These are phyloP conservation scores for Myrmophylax atrothorax DNA, from an alignment of 2,113 vertebrate genomes.

Conservation along the genomic window DNA sequence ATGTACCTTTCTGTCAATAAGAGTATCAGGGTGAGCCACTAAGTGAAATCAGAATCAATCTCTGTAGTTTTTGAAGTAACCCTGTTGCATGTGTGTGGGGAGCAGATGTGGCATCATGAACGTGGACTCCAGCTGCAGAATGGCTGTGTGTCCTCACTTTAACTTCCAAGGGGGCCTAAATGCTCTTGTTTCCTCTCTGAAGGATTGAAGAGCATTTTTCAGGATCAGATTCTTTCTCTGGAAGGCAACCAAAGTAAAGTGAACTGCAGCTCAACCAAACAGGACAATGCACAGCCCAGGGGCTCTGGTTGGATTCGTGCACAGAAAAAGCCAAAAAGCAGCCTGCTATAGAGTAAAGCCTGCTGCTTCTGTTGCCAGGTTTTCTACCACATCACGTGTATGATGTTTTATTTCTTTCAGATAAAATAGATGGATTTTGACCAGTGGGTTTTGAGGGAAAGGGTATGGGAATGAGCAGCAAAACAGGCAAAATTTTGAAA, in stretches of 20 bases:
- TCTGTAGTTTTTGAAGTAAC: background rate
- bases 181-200: background rate
- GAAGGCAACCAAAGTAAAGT: constrained; percentile 14
- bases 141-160: background rate
- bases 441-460: background rate
- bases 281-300: background rate
- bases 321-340: background rate
- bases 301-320: background rate
- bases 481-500: background rate
- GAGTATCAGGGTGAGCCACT: background rate
- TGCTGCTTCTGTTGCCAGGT: background rate
- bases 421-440: background rate
- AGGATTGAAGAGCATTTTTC: background rate
- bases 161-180: background rate
- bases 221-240: background rate
- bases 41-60: background rate
- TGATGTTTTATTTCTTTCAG: background rate
- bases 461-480: background rate
- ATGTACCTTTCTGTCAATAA: background rate
- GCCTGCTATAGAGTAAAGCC: background rate
- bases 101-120: background rate
- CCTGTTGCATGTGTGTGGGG: background rate
- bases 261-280: background rate
- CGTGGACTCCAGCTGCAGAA: background rate
- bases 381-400: background rate